These are phyloP conservation scores for Neofelis nebulosa DNA, from an alignment of 2,113 vertebrate species.

Conservation along the genomic window DNA sequence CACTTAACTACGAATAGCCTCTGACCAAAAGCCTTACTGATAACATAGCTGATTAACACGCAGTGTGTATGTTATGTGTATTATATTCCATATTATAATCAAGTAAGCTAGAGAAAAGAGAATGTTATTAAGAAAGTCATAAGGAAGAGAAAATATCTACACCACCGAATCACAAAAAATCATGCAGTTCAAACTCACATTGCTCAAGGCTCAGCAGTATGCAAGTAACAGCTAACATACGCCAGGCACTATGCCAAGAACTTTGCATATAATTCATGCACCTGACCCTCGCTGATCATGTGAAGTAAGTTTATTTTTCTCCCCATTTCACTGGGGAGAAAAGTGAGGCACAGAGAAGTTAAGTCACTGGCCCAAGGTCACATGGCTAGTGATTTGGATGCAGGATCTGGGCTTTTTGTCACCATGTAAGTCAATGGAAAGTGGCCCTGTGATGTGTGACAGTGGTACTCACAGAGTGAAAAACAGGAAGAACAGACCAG, in stretches of 20 bases:
- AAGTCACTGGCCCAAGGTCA: not conserved
- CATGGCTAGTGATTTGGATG: not conserved
- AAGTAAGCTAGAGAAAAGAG: not conserved
- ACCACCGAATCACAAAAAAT: not conserved
- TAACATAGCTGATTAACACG: not conserved
- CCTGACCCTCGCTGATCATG: not conserved
- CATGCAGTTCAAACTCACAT: not conserved
- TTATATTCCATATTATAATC: not conserved
- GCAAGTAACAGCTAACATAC: not conserved
- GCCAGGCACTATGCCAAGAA: not conserved
- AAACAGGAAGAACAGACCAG: not conserved
- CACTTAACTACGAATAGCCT: not conserved
- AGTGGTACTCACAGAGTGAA: not conserved
- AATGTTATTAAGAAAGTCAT: not conserved
- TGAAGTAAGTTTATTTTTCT: not conserved
- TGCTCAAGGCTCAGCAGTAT: not conserved
- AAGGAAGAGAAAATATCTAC: not conserved
- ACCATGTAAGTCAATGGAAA: not conserved
- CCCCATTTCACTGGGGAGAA: not conserved
- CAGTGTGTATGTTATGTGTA: not conserved
- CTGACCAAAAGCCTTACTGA: not conserved
- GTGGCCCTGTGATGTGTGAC: not conserved
- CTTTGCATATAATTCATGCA: not conserved
- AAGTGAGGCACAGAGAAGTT: not conserved
- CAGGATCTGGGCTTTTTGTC: not conserved